Percentiles rank a stretch among this genome's conserved stretches.
Conservation (phyloP, 2,797 vertebrate genomes). For the Morelia viridis region DNA sequence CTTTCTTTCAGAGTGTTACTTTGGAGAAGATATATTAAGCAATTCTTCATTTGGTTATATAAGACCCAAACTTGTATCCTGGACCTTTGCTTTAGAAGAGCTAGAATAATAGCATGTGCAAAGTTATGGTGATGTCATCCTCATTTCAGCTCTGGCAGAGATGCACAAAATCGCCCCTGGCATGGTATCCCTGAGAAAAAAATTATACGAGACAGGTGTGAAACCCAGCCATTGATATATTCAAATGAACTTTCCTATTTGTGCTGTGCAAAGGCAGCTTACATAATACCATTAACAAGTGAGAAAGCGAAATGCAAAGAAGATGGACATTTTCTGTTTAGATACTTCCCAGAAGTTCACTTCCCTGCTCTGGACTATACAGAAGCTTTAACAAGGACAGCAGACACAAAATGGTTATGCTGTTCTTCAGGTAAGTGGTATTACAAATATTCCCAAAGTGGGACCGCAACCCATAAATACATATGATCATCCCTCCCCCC, state of each 20-base stretch:
- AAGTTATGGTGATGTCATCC: background rate
- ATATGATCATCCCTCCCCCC: too few relatives aligned
- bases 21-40: background rate
- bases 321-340: background rate
- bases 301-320: background rate
- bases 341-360: background rate
- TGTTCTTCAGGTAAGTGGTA: background rate
- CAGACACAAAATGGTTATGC: background rate
- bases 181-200: background rate
- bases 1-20: background rate
- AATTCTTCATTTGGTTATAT: background rate
- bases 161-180: background rate
- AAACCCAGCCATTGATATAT: background rate
- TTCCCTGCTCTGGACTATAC: background rate
- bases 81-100: background rate
- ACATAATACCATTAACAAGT: background rate
- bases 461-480: background rate
- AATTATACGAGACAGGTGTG: slow-evolving; percentile 21
- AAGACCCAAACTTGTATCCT: background rate
- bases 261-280: background rate
- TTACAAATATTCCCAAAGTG: background rate
- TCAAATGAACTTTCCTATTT: background rate
- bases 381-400: background rate
- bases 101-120: background rate
- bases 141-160: background rate